Percentiles rank a stretch among this genome's conserved stretches.
Conservation (phyloP, 2,113 vertebrate genomes). For the Actenoides lindsayi region DNA sequence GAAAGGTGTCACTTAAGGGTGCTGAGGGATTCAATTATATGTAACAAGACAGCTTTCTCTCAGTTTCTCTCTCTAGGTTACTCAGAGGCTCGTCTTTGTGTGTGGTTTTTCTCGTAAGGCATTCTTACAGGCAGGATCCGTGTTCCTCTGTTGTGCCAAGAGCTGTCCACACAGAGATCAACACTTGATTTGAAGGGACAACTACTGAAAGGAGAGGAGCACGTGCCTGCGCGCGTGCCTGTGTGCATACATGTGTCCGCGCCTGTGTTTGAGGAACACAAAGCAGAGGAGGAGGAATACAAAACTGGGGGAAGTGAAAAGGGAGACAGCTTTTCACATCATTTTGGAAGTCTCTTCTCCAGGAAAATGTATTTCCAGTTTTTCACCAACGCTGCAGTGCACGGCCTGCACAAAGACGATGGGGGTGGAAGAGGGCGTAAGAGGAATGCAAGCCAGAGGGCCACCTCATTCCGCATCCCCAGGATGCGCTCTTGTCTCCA, state of each 20-base stretch:
- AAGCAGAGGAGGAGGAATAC: not conserved
- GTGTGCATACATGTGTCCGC: not conserved
- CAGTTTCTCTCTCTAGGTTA: not conserved
- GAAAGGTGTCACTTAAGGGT: constrained; percentile 59
- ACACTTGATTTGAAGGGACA: constrained; percentile 34
- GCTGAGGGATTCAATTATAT: constrained; percentile 56
- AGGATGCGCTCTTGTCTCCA: not conserved
- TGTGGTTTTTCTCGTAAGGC: not conserved
- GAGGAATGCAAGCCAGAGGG: not conserved
- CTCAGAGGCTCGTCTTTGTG: not conserved
- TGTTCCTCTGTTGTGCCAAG: constrained; percentile 9
- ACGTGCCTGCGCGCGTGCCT: not conserved
- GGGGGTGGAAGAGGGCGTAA: not conserved
- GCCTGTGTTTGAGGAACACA: not conserved
- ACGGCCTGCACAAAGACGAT: not conserved
- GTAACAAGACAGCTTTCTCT: constrained; percentile 52
- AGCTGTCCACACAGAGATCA: constrained; percentile 7
- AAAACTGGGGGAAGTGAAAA: not conserved
- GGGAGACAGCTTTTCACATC: not conserved
- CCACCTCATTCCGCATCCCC: not conserved
- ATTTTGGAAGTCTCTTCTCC: not conserved
- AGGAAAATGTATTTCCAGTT: not conserved
- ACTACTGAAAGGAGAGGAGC: not conserved
- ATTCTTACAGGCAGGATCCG: constrained; percentile 4
- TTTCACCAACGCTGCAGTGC: not conserved